Evolutionary conservation across 2,113 vertebrate species (phyloP).

Genomic region (Lucifuga dentata): DNA sequence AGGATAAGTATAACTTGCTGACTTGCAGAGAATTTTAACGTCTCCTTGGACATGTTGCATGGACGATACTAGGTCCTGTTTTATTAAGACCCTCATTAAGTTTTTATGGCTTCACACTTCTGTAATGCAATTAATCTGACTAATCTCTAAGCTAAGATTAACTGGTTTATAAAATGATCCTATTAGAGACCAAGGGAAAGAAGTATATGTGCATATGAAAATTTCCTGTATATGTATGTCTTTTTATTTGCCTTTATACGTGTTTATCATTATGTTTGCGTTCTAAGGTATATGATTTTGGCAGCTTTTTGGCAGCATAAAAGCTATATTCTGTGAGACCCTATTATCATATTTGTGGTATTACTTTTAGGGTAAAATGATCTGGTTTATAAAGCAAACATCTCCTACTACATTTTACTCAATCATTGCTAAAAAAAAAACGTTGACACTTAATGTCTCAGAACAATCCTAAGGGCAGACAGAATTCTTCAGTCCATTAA

Average conservation of each 20-base stretch:
- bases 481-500: not conserved
- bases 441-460: not conserved
- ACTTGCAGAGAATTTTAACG: not conserved
- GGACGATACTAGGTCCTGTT: constrained; percentile 13
- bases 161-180: constrained; percentile 50
- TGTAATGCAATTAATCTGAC: constrained; percentile 61
- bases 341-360: too few relatives aligned
- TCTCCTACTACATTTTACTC: too few relatives aligned
- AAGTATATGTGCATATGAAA: not conserved
- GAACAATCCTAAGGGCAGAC: not conserved
- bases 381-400: too few relatives aligned
- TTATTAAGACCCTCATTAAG: constrained; percentile 36
- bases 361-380: too few relatives aligned
- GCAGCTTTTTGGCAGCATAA: too few relatives aligned
- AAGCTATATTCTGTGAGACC: too few relatives aligned
- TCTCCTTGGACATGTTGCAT: not conserved
- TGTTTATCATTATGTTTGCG: too few relatives aligned
- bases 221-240: not conserved
- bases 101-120: constrained; percentile 23
- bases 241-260: too few relatives aligned
- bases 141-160: constrained; percentile 48
- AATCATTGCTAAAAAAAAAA: too few relatives aligned
- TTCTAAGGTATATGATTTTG: too few relatives aligned
- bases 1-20: too few relatives aligned
- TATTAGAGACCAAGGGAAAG: constrained; percentile 42